Evolutionary conservation across 2,113 vertebrate species (phyloP).

Genomic region (Podilymbus podiceps): DNA sequence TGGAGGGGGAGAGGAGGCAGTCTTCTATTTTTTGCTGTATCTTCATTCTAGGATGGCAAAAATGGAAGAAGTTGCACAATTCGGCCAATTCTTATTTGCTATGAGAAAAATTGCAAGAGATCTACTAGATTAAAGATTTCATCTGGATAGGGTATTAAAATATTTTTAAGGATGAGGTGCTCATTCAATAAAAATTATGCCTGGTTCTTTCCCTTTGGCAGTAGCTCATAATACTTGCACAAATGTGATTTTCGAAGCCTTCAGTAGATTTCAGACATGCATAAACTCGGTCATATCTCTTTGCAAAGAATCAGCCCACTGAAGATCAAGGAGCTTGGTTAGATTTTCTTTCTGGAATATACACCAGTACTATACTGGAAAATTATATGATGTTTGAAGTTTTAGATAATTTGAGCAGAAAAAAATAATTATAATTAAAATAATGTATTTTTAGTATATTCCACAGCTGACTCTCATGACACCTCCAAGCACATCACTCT

Average conservation of each 20-base stretch:
- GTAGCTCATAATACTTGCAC: neutral
- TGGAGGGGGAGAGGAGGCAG: neutral
- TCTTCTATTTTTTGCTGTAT: neutral
- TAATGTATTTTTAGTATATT: neutral
- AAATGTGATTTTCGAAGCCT: neutral
- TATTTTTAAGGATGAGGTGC: neutral
- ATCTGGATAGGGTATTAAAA: neutral
- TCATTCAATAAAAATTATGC: neutral
- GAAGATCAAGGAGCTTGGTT: neutral
- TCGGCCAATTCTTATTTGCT: neutral
- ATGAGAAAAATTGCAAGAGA: neutral
- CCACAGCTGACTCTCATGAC: neutral
- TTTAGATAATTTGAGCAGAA: neutral
- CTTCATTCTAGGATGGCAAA: neutral
- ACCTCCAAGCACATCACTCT: neutral
- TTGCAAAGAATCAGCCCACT: neutral
- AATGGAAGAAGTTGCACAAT: neutral
- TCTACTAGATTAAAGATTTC: neutral
- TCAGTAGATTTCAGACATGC: neutral
- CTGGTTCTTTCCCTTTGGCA: neutral
- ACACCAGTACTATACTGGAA: neutral
- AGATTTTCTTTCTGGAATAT: neutral
- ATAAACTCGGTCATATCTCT: neutral
- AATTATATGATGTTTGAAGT: neutral
- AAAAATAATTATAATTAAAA: neutral